Evolutionary conservation across 2,888 invertebrate species (phyloP).

Genomic region (Harpalus rufipes): DNA sequence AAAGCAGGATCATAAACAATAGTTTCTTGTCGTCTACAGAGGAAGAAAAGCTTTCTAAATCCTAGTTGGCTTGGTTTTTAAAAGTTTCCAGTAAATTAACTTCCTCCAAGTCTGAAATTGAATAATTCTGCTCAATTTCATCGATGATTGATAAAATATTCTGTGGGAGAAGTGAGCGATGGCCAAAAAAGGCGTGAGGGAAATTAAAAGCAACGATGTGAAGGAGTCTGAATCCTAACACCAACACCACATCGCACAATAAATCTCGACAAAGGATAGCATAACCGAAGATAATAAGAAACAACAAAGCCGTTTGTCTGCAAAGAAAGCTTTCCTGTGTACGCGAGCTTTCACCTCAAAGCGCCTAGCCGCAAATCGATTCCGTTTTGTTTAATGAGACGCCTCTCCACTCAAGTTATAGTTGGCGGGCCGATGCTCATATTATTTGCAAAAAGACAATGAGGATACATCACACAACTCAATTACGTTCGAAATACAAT

Average conservation of each 20-base stretch:
- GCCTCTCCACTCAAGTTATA: conserved; percentile 55
- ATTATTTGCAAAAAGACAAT: conserved; percentile 65
- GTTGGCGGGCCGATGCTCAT: conserved; percentile 64
- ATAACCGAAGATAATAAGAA: conserved; percentile 72
- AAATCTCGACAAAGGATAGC: conserved; percentile 71
- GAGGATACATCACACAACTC: background rate
- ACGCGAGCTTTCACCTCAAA: conserved; percentile 68
- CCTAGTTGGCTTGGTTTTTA: conserved; percentile 11
- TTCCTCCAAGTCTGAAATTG: conserved; percentile 17
- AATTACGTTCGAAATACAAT: background rate
- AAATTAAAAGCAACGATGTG: conserved; percentile 60
- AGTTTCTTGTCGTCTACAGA: background rate
- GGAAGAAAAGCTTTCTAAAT: background rate
- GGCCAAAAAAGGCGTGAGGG: conserved; percentile 42
- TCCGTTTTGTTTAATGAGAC: conserved; percentile 67
- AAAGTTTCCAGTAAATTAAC: conserved; percentile 25
- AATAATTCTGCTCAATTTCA: conserved; percentile 55
- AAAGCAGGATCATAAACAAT: background rate
- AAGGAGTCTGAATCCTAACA: conserved; percentile 14
- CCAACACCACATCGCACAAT: conserved; percentile 56
- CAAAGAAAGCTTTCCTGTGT: conserved; percentile 73
- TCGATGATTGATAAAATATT: conserved; percentile 58
- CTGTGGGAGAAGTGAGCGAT: conserved; percentile 18
- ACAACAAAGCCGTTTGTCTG: conserved; percentile 73
- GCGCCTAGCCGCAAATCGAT: conserved; percentile 67